Conservation (phyloP, 2,113 vertebrate species). For the Eulemur rufifrons region DNA sequence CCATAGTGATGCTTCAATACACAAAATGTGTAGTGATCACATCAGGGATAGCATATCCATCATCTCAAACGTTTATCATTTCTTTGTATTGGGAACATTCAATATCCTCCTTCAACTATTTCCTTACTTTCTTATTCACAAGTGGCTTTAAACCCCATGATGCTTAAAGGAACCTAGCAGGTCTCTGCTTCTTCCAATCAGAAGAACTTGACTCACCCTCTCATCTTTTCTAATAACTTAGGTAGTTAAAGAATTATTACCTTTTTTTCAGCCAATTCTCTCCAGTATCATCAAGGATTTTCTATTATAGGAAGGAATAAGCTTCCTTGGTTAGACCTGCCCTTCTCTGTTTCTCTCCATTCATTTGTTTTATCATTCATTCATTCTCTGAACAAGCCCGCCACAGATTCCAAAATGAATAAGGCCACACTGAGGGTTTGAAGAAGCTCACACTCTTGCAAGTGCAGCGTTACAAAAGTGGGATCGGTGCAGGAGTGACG, state of each 20-base stretch:
- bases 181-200: not conserved
- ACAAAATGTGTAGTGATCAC: no score
- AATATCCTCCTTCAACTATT: no score
- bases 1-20: no score
- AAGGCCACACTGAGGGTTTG: not conserved
- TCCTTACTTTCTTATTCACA: not conserved
- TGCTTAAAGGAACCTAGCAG: not conserved
- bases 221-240: not conserved
- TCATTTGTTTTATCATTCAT: not conserved
- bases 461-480: not conserved
- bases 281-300: not conserved
- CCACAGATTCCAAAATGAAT: not conserved
- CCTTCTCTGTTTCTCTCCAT: not conserved
- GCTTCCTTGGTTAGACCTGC: not conserved
- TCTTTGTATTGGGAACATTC: no score
- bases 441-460: not conserved
- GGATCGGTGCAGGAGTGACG: not conserved
- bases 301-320: not conserved
- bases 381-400: not conserved
- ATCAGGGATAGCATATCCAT: no score
- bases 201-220: not conserved
- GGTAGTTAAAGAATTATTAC: not conserved
- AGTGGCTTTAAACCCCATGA: not conserved
- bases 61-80: no score
- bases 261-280: not conserved